Evolutionary conservation across 2,888 invertebrate species (phyloP).

Genomic region (Drosophila antonietae): DNA sequence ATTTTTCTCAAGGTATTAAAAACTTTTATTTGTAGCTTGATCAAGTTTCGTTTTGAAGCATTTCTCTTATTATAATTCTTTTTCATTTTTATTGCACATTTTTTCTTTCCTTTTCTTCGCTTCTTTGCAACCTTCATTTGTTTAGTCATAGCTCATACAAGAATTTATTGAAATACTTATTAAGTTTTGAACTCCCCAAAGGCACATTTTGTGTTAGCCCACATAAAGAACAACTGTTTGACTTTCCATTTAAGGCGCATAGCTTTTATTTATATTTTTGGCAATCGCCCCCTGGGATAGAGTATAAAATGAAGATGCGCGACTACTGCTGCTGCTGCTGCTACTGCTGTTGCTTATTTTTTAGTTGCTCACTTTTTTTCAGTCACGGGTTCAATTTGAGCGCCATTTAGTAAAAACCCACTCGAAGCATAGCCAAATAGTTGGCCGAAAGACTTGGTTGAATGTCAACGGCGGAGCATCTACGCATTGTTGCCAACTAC

Average conservation of each 20-base stretch:
- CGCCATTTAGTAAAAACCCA: constrained; percentile 61
- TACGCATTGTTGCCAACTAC: constrained; percentile 49
- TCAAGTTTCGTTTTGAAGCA: too few species aligned
- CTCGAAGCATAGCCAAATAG: constrained; percentile 10
- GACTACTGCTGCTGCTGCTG: constrained; percentile 5
- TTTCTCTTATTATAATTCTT: too few species aligned
- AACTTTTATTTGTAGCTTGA: too few species aligned
- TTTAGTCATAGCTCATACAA: neutral
- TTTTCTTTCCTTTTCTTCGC: too few species aligned
- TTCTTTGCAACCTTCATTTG: too few species aligned
- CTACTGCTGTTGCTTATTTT: neutral
- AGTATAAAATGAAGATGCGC: constrained; percentile 67
- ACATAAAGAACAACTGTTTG: neutral
- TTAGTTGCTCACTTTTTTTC: constrained; percentile 18
- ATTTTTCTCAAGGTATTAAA: too few species aligned
- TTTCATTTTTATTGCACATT: too few species aligned
- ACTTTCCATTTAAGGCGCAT: constrained; percentile 3
- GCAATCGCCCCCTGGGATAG: constrained; percentile 21
- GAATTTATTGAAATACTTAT: neutral
- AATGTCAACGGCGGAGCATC: constrained; percentile 64
- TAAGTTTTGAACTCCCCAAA: neutral
- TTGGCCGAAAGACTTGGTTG: constrained; percentile 50
- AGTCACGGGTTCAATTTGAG: constrained; percentile 64
- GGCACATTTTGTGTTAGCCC: neutral
- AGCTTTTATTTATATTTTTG: constrained; percentile 5